Base-by-base conservation (phyloP, 2,797 vertebrate genomes). In the Margarornis squamiger region DNA sequence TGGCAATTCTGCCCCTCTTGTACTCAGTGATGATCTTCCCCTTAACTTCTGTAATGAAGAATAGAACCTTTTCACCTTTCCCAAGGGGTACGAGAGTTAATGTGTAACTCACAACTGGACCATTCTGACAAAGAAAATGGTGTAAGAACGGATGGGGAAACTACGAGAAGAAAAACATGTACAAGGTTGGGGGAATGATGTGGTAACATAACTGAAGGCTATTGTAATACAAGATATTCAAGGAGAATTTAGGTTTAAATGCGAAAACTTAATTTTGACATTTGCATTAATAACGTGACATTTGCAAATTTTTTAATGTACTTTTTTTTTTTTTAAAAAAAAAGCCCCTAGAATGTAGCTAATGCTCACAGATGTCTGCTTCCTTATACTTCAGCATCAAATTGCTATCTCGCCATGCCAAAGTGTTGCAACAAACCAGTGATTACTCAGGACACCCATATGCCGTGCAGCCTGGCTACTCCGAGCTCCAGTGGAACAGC, bases 341-440 rank as follows among this genome's bases (percentile, higher is more conserved):
- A 13, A 27, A 19, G 12, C 18, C 27, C 22, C 23, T 14, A 48
- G 39, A 85, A 22, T 14, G n/a, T 15, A 88, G 68, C 61, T 63
- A 71, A 83, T 54, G 72, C 54, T 83, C 46, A 8, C 93, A 95
- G 91, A 89, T 80, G 78, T 79, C 94, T 79, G 81, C 85, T 86
- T 84, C 41, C 82, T 78, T 89, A 6, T 72, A 72, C 46, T 92
- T 54, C 48, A 68, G 84, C 91, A 74, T 48, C 66, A 43, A 85
- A 93, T 85, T 43, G 86, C 4, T 82, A 75, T 49, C 86, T 95
- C 39, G 83, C 76, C 58, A 62, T 80, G 91, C 85, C 92, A 89
- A 85, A 95, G 77, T 41, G 79, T 29, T 5, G 81, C 77, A 93
- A 88, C 92, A 92, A 78, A 92, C 39, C 16, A 62, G 92, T 29